Percentiles rank a stretch among this genome's conserved stretches.
phyloP scores from a whole-genome alignment of 2,113 vertebrate genomes.

The Clarias macrocephalus region DNA sequence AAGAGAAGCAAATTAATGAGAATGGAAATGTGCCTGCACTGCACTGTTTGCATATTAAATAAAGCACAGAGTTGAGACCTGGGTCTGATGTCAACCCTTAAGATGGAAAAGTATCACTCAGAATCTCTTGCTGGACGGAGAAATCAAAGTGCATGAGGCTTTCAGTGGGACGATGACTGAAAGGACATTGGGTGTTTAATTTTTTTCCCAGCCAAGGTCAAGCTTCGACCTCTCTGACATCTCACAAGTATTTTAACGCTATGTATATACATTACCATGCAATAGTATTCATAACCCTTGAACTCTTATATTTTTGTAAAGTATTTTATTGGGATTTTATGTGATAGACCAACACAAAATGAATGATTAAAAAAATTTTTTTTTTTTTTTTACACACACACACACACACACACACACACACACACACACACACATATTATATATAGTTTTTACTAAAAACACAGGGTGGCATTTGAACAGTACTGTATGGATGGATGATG shows the following conservation, averaged over 20 bases:
- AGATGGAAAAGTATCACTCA: background rate
- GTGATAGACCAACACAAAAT: too few species aligned
- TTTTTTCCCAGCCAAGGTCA: background rate
- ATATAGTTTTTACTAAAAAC: too few species aligned
- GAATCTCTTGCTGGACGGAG: background rate
- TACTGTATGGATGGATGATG: too few species aligned
- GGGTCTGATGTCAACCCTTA: background rate
- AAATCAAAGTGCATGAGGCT: conserved; percentile 39
- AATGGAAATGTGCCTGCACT: conserved; percentile 7
- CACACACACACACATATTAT: too few species aligned
- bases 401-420: too few species aligned
- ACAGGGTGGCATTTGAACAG: too few species aligned
- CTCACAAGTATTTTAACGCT: conserved; percentile 10
- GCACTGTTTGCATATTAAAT: conserved; percentile 7
- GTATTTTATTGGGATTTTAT: too few species aligned
- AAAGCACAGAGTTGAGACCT: background rate
- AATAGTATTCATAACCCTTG: background rate
- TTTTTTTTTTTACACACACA: too few species aligned
- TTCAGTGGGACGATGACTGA: conserved; percentile 24
- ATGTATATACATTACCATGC: background rate
- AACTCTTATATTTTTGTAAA: too few species aligned
- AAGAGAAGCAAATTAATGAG: conserved; percentile 11
- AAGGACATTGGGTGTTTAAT: background rate
- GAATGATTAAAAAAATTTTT: too few species aligned
- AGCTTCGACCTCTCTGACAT: conserved; percentile 14